A percentile compares a stretch with the other conserved stretches of the same genome.
Evolutionary conservation across 1,140 invertebrate genomes (phyloP).

Genomic region (Megalopta genalis): DNA sequence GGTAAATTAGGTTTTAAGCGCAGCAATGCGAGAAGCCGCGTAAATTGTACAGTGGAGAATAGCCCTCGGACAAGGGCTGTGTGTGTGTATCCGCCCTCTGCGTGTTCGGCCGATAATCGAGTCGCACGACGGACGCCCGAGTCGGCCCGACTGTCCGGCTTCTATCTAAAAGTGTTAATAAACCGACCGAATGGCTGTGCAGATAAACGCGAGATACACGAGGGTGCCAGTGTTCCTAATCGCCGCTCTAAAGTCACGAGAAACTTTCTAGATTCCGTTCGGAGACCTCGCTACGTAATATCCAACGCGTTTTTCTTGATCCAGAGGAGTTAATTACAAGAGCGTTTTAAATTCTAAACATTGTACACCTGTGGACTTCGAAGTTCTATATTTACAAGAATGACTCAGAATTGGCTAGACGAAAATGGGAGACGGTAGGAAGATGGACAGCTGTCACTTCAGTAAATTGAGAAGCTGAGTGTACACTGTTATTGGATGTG

Average conservation of each 20-base stretch:
- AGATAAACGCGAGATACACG: constrained; percentile 1
- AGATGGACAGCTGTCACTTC: too few relatives aligned
- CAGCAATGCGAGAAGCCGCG: neutral
- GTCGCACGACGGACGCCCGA: neutral
- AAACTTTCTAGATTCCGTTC: neutral
- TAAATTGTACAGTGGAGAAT: constrained; percentile 13
- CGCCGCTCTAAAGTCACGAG: neutral
- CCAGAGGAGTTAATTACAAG: too few relatives aligned
- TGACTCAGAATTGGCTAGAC: too few relatives aligned
- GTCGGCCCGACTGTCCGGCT: neutral
- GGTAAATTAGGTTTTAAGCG: constrained; percentile 11
- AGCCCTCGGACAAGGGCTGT: neutral
- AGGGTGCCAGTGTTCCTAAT: neutral
- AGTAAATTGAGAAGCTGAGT: too few relatives aligned
- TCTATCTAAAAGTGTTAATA: constrained; percentile 5
- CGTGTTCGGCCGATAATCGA: neutral
- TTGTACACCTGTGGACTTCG: too few relatives aligned
- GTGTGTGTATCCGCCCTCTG: neutral
- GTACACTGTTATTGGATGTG: too few relatives aligned
- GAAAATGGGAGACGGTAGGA: too few relatives aligned
- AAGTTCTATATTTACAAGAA: too few relatives aligned
- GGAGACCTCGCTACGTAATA: too few relatives aligned
- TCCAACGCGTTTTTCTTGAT: too few relatives aligned
- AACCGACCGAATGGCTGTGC: neutral
- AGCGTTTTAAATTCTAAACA: too few relatives aligned